A percentile compares a stretch with the other conserved stretches of the same genome.
Evolutionary conservation across 2,797 vertebrate genomes (phyloP).

Genomic region (Urophycis tenuis): DNA sequence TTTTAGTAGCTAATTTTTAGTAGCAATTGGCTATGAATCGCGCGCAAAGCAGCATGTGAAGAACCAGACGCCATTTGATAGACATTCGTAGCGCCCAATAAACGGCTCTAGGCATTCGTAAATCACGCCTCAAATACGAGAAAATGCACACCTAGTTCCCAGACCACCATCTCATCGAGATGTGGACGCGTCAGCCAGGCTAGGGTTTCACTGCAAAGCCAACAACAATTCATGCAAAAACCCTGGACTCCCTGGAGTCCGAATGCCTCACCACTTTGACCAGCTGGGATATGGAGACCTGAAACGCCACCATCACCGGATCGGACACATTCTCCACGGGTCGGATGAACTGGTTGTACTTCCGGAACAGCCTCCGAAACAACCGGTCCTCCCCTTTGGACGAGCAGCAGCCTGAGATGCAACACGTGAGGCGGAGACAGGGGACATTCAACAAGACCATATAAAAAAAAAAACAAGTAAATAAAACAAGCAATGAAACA

Average conservation of each 20-base stretch:
- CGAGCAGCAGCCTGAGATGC: constrained; percentile 60
- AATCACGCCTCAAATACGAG: no score
- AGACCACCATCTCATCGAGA: no score
- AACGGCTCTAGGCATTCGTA: no score
- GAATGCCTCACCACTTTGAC: constrained; percentile 83
- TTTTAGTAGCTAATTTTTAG: no score
- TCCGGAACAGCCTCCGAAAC: constrained; percentile 80
- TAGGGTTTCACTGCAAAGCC: background rate
- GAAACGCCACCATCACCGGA: constrained; percentile 85
- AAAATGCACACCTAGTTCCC: no score
- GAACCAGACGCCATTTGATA: no score
- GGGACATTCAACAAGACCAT: background rate
- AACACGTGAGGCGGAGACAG: background rate
- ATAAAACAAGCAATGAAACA: background rate
- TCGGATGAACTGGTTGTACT: constrained; percentile 87
- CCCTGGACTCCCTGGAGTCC: background rate
- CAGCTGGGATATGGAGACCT: constrained; percentile 89
- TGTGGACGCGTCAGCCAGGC: no score
- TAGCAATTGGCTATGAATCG: no score
- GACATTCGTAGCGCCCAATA: no score
- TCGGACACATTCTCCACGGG: constrained; percentile 91
- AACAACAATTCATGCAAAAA: background rate
- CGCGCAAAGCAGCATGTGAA: no score
- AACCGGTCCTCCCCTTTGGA: constrained; percentile 80
- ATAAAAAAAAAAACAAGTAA: background rate